Base-by-base conservation (phyloP, 1,140 invertebrate species). In the Temnothorax longispinosus region DNA sequence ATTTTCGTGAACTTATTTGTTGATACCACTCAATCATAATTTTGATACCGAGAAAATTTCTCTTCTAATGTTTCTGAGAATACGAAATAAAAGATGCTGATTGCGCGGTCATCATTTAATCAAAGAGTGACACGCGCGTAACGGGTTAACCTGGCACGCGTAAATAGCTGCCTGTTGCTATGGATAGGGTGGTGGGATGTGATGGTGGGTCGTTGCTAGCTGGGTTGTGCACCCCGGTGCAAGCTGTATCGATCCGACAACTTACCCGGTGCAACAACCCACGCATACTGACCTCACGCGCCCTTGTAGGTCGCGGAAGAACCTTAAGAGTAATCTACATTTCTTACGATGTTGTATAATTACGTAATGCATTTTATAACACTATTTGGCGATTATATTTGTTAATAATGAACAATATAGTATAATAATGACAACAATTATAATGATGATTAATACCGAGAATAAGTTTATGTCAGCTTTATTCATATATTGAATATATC, bases 201-300 rank as follows among this genome's bases (percentile, higher is more conserved):
- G 69, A 81, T 85, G 88, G 88, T 75, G 82, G 85, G 86, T 88
- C 88, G 91, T 93, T 90, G 88, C 87, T 90, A 90, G 89, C 88
- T 67, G 90, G 88, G 87, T 93, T 92, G 87, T 93, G 88, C 88
- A 93, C 90, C 92, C 89, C 86, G 87, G 85, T 91, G 92, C 92
- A 93, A 91, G 93, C 92, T 94, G 91, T 89, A 94, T 94, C 93
- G 93, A 94, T 94, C 92, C 75, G 72, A 87, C 88, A 87, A 90
- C 87, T 91, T 90, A 91, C 88, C 88, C 91, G 88, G 94, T 94
- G 93, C 94, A 95, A 94, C 93, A 95, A 95, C 94, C 94, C 94
- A 94, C 94, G 93, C 93, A 84, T 91, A 89, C 86, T 93, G 91
- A 94, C 92, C 93, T 85, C 91, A 86, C 76, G 71, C 75, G 92